phyloP scores from a whole-genome alignment of 2,888 invertebrate genomes.

The Macrosoma leucophasiata region DNA sequence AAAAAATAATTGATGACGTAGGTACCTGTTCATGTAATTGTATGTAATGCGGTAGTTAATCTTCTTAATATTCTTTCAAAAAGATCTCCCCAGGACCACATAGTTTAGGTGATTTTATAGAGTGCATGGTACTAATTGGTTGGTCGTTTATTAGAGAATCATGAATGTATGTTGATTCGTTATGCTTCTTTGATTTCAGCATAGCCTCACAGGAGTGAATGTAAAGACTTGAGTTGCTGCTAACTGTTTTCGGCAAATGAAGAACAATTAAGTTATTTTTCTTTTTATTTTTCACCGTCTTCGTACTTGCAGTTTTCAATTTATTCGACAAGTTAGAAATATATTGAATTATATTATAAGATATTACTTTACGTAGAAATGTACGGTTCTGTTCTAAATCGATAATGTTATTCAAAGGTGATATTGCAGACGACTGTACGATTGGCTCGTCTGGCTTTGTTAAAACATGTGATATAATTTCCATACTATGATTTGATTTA shows the following conservation, averaged over 20 bases:
- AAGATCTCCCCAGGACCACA: conserved; percentile 42
- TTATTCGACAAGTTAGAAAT: conserved; percentile 35
- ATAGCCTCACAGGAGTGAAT: too few relatives aligned
- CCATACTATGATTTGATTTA: conserved; percentile 40
- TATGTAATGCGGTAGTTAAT: too few relatives aligned
- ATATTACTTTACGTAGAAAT: conserved; percentile 25
- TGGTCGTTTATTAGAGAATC: too few relatives aligned
- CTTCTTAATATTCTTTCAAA: conserved; percentile 12
- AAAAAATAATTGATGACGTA: too few relatives aligned
- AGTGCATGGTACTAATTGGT: too few relatives aligned
- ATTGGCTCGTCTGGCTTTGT: conserved; percentile 35
- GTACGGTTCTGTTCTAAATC: conserved; percentile 28
- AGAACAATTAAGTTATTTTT: conserved; percentile 36
- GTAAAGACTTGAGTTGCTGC: too few relatives aligned
- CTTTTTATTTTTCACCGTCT: conserved; percentile 24
- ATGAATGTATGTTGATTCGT: too few relatives aligned
- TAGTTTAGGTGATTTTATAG: conserved; percentile 36
- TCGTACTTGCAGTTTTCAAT: conserved; percentile 31
- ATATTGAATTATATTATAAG: conserved; percentile 28
- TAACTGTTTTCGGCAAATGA: conserved; percentile 25
- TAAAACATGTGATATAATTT: conserved; percentile 39
- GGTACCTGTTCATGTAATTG: too few relatives aligned
- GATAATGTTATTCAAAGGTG: conserved; percentile 30
- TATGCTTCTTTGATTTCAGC: too few relatives aligned
- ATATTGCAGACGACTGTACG: conserved; percentile 33